Conservation (phyloP, 1,140 invertebrate genomes). For the Drosophila ohnishii region DNA sequence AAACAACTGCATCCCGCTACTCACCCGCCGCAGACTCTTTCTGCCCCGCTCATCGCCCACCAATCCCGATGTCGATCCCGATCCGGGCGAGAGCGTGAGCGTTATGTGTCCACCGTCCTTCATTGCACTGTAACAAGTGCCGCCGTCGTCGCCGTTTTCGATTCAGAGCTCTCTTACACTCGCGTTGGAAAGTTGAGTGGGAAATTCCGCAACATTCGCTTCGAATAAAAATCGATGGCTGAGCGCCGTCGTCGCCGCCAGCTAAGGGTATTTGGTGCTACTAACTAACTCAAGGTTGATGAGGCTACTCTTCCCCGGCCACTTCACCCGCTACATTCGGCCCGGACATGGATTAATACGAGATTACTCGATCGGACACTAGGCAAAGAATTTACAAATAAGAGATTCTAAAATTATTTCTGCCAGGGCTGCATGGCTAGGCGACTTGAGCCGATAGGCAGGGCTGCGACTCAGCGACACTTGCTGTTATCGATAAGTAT, state of each 20-base stretch:
- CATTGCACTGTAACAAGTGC: constrained; percentile 34
- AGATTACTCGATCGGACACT: background rate
- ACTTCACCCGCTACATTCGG: constrained; percentile 19
- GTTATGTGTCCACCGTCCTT: constrained; percentile 73
- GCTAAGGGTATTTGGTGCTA: constrained; percentile 11
- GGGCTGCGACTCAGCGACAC: background rate
- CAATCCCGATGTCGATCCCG: background rate
- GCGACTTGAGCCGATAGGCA: constrained; percentile 8
- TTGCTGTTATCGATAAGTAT: constrained; percentile 1
- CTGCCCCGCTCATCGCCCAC: constrained; percentile 51
- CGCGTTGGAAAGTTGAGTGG: constrained; percentile 17
- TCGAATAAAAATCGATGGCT: constrained; percentile 53
- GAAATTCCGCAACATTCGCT: constrained; percentile 43
- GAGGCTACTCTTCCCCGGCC: constrained; percentile 2
- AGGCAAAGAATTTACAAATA: constrained; percentile 28
- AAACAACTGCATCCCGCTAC: constrained; percentile 2
- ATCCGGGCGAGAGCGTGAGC: constrained; percentile 56
- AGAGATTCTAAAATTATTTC: constrained; percentile 37
- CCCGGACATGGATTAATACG: constrained; percentile 7
- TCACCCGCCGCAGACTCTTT: constrained; percentile 75
- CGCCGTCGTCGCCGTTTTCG: background rate
- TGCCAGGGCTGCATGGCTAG: constrained; percentile 25
- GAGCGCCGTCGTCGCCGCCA: constrained; percentile 14
- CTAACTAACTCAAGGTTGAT: constrained; percentile 34
- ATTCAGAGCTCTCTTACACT: constrained; percentile 14